phyloP scores from a whole-genome alignment of 2,113 vertebrate species.

The Asarcornis scutulata region DNA sequence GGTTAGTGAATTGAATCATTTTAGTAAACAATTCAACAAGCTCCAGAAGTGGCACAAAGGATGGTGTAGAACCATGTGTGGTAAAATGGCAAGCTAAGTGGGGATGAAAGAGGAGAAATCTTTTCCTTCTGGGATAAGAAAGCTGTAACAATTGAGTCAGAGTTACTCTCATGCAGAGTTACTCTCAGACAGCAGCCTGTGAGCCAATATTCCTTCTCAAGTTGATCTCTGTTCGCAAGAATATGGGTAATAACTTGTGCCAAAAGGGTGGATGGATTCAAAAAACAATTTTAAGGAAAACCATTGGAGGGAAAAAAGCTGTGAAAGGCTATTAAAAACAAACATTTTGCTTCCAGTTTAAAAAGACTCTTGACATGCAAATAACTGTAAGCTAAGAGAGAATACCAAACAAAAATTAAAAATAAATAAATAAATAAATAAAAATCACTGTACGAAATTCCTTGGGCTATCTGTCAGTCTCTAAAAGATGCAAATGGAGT shows the following conservation, averaged over 20 bases:
- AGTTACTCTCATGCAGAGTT: background rate
- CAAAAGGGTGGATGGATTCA: background rate
- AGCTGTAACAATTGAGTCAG: background rate
- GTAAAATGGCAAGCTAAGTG: background rate
- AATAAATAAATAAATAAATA: too few relatives aligned
- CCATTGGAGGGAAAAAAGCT: background rate
- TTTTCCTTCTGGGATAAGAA: background rate
- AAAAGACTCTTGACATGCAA: background rate
- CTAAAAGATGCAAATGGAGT: background rate
- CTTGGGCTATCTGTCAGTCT: background rate
- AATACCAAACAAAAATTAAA: background rate
- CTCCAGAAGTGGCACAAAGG: background rate
- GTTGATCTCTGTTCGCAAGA: background rate
- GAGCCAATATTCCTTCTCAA: background rate
- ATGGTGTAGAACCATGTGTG: fast-evolving
- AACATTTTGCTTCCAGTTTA: background rate
- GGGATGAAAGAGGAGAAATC: background rate
- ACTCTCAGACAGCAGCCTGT: fast-evolving
- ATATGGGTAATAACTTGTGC: fast-evolving
- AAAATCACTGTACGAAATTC: background rate
- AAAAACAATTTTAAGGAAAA: background rate
- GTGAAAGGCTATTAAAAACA: background rate
- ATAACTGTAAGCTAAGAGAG: background rate
- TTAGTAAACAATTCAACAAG: fast-evolving
- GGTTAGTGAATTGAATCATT: background rate